These are phyloP conservation scores for Phymanthus crucifer DNA, from an alignment of 92 coral and sea anemone genomes.

Conservation along the genomic window DNA sequence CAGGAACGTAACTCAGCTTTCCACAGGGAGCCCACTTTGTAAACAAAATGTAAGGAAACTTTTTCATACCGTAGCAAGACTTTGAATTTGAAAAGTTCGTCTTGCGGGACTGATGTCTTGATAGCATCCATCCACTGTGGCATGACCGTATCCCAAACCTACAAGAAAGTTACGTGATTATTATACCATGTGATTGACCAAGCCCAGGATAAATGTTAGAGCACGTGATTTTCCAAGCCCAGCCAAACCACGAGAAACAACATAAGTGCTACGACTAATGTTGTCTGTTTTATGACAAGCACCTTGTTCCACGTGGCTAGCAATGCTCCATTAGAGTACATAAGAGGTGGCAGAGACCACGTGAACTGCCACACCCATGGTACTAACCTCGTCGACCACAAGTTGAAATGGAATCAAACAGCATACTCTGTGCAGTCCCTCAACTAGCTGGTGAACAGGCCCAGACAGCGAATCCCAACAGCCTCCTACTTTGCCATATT, in stretches of 20 bases:
- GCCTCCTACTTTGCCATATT: constrained; percentile 84
- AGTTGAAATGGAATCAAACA: constrained; percentile 85
- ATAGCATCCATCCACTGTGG: constrained; percentile 99
- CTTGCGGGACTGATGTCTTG: constrained; percentile 80
- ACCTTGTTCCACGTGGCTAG: neutral
- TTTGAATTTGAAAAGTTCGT: constrained; percentile 80
- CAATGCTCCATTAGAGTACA: neutral
- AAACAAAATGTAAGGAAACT: neutral
- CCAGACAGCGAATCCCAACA: constrained; percentile 81
- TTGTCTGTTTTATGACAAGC: no score
- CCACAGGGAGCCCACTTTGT: neutral
- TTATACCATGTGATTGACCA: no score
- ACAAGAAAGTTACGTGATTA: neutral
- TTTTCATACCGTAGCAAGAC: constrained; percentile 63
- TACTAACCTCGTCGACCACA: constrained; percentile 75
- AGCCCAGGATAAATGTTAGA: no score
- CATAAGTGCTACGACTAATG: no score
- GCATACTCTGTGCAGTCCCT: constrained; percentile 91
- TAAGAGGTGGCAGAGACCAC: no score
- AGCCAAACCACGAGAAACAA: no score
- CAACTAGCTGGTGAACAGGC: constrained; percentile 79
- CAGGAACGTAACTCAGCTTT: neutral
- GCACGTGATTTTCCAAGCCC: no score
- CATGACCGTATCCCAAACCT: constrained; percentile 96
- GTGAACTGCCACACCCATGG: neutral